Percentiles rank a stretch among this genome's conserved stretches.
Conservation (phyloP, 1,140 invertebrate genomes). For the Brachionus rubens region DNA sequence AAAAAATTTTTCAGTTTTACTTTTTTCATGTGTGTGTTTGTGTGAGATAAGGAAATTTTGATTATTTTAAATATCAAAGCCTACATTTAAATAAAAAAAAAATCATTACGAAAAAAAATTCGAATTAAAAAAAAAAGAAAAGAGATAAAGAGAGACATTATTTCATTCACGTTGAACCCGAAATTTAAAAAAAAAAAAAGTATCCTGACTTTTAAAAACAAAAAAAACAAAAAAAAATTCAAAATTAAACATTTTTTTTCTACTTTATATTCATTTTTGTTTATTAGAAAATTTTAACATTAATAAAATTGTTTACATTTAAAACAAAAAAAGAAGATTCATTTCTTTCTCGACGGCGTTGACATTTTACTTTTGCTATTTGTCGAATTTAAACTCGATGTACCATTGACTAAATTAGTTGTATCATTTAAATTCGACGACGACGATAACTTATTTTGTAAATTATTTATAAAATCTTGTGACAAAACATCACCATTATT, state of each 20-base stretch:
- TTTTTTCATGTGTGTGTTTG: no score
- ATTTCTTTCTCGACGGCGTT: constrained; percentile 16
- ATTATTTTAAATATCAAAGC: no score
- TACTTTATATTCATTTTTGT: no score
- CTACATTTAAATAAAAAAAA: no score
- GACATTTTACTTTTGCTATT: not conserved
- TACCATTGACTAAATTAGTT: not conserved
- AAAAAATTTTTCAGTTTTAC: no score
- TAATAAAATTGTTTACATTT: not conserved
- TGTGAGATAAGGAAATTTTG: no score
- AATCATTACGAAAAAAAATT: no score
- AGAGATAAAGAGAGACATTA: no score
- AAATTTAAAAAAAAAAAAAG: not conserved
- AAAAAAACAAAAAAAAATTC: constrained; percentile 18
- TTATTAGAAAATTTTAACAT: no score
- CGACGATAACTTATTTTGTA: constrained; percentile 34
- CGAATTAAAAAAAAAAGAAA: no score
- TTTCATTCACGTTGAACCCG: no score
- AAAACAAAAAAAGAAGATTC: not conserved
- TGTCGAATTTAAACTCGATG: constrained; percentile 20
- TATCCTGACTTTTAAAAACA: no score
- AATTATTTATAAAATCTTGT: constrained; percentile 43
- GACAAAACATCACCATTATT: constrained; percentile 46
- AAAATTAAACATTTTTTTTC: constrained; percentile 30
- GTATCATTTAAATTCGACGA: constrained; percentile 27